Evolutionary conservation across 2,113 vertebrate genomes (phyloP).

Genomic region (Hypocryptadius cinnamomeus): DNA sequence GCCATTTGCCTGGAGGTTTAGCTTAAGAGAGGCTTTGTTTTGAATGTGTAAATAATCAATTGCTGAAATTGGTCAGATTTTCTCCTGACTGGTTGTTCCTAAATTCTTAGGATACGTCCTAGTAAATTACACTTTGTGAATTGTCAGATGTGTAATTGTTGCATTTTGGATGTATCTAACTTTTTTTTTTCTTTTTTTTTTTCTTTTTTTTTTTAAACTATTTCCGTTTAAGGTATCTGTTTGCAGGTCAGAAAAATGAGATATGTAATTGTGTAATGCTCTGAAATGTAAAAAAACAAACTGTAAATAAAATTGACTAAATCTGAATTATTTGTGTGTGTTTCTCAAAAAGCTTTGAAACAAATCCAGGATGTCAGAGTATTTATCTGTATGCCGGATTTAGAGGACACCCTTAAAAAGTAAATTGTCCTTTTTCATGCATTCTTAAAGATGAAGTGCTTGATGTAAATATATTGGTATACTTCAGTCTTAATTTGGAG

Average conservation of each 20-base stretch:
- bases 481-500: constrained; percentile 6
- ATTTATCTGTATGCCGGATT: constrained; percentile 42
- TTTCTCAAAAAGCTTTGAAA: constrained; percentile 82
- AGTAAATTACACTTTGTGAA: constrained; percentile 83
- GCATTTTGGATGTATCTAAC: constrained; percentile 82
- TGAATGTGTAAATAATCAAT: constrained; percentile 71
- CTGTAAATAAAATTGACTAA: constrained; percentile 85
- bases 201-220: constrained; percentile 49
- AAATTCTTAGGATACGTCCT: constrained; percentile 76
- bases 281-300: constrained; percentile 77
- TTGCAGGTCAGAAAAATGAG: constrained; percentile 98
- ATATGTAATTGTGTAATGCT: constrained; percentile 84
- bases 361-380: constrained; percentile 61
- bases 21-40: constrained; percentile 69
- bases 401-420: constrained; percentile 56
- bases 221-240: constrained; percentile 90
- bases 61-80: constrained; percentile 75
- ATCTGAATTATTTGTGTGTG: constrained; percentile 84
- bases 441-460: constrained; percentile 32
- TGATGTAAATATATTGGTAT: constrained; percentile 9
- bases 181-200: constrained; percentile 63
- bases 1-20: constrained; percentile 66
- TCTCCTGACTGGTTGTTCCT: constrained; percentile 75
- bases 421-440: constrained; percentile 33
- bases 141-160: constrained; percentile 82